These are phyloP conservation scores for Grantiella picta DNA, from an alignment of 2,113 vertebrate species.

Conservation along the genomic window DNA sequence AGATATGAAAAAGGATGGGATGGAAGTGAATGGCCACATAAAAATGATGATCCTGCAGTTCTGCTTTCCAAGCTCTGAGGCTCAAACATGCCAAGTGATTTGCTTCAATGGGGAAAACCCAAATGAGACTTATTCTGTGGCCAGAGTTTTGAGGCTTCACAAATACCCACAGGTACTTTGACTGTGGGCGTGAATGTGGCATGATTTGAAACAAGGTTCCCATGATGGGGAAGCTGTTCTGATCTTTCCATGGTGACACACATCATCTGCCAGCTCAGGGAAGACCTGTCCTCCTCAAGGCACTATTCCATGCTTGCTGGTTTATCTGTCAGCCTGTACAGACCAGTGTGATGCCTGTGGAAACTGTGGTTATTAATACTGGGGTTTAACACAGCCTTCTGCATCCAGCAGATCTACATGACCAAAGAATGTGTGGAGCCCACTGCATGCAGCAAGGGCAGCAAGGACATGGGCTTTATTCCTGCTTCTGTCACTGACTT, in stretches of 20 bases:
- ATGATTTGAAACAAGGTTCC: not conserved
- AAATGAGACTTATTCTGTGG: not conserved
- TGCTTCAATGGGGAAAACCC: not conserved
- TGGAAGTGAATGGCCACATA: not conserved
- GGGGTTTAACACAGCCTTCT: not conserved
- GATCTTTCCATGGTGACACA: not conserved
- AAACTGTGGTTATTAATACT: not conserved
- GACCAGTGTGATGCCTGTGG: not conserved
- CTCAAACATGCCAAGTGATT: not conserved
- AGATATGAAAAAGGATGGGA: not conserved
- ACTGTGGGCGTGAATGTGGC: rapidly evolving
- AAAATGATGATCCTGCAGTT: not conserved
- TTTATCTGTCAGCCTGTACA: not conserved
- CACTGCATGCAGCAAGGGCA: not conserved
- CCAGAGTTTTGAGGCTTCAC: not conserved
- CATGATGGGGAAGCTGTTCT: not conserved
- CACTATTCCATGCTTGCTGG: not conserved
- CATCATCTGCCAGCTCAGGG: not conserved
- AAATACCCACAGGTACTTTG: not conserved
- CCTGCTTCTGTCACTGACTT: not conserved
- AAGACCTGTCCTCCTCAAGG: not conserved
- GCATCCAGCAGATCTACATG: rapidly evolving
- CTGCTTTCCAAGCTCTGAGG: not conserved
- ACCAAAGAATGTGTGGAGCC: not conserved
- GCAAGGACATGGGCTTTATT: not conserved